Percentiles rank a stretch among this genome's conserved stretches.
Conservation (phyloP, 2,888 invertebrate species). For the Seira sanloemensis region DNA sequence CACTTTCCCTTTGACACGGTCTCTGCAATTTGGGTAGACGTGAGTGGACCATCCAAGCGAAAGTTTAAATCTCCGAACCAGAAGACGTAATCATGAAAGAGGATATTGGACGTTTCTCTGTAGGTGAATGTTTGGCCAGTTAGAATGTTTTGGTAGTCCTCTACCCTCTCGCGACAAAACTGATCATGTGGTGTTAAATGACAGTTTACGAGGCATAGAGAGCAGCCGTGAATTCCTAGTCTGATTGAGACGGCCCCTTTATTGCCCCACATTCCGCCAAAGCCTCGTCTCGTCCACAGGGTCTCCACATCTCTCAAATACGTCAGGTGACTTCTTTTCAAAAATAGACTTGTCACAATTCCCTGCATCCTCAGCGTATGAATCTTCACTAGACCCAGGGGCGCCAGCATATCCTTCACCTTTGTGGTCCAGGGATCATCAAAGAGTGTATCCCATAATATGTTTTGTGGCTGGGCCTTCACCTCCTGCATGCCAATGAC, state of each 20-base stretch:
- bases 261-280: slow-evolving; percentile 96
- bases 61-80: slow-evolving; percentile 96
- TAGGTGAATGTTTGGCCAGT: slow-evolving; percentile 88
- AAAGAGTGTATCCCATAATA: slow-evolving; percentile 87
- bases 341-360: slow-evolving; percentile 86
- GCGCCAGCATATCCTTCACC: slow-evolving; percentile 67
- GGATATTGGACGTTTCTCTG: slow-evolving; percentile 86
- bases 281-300: slow-evolving; percentile 91
- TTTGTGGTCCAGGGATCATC: slow-evolving; percentile 87
- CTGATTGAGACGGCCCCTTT: slow-evolving; percentile 95
- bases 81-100: slow-evolving; percentile 96
- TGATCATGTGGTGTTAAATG: slow-evolving; percentile 95
- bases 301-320: slow-evolving; percentile 90
- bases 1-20: slow-evolving; percentile 82
- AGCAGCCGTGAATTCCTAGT: slow-evolving; percentile 91
- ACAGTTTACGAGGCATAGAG: slow-evolving; percentile 90
- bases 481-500: slow-evolving; percentile 93
- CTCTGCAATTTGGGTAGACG: slow-evolving; percentile 83
- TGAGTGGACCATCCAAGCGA: slow-evolving; percentile 82
- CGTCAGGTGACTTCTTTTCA: slow-evolving; percentile 86
- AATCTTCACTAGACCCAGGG: slow-evolving; percentile 80
- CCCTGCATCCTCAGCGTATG: slow-evolving; percentile 91
- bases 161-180: slow-evolving; percentile 87
- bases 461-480: slow-evolving; percentile 90
- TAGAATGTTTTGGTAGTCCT: slow-evolving; percentile 91